These are phyloP conservation scores for Drymodes brunneopygia DNA, from an alignment of 2,113 vertebrate species.

Conservation along the genomic window DNA sequence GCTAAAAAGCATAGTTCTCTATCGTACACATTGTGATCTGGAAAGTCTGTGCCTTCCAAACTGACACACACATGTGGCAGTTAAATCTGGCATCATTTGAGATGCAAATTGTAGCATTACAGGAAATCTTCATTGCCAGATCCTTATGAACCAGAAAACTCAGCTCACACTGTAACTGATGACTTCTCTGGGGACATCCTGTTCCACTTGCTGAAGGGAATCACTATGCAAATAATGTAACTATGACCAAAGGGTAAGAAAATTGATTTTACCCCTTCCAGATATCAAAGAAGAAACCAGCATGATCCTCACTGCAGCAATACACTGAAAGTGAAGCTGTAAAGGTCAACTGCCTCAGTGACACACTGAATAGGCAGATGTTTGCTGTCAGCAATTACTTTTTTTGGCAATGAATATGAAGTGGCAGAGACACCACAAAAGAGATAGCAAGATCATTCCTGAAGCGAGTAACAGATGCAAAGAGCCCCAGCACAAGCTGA, in stretches of 20 bases:
- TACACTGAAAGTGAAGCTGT: background rate
- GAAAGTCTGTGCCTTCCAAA: background rate
- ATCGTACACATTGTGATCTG: background rate
- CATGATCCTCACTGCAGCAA: background rate
- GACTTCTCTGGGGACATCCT: background rate
- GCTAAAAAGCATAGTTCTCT: background rate
- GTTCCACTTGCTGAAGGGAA: background rate
- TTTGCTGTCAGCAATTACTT: background rate
- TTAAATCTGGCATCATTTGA: background rate
- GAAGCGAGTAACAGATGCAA: background rate
- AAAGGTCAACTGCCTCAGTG: background rate
- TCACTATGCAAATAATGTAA: background rate
- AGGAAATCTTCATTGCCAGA: background rate
- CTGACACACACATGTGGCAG: background rate
- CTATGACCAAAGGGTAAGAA: background rate
- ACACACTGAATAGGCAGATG: background rate
- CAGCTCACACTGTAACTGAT: background rate
- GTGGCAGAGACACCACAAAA: background rate
- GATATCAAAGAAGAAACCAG: background rate
- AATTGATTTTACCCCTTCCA: conserved; percentile 8
- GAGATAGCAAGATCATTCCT: background rate
- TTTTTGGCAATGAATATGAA: background rate
- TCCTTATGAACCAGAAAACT: background rate
- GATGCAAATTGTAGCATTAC: background rate
- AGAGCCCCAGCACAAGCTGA: background rate